Percentiles rank a stretch among this genome's conserved stretches.
These are phyloP conservation scores for Agelas oroides DNA, from an alignment of 37 sponge, comb jelly and placozoan species.

Conservation along the genomic window DNA sequence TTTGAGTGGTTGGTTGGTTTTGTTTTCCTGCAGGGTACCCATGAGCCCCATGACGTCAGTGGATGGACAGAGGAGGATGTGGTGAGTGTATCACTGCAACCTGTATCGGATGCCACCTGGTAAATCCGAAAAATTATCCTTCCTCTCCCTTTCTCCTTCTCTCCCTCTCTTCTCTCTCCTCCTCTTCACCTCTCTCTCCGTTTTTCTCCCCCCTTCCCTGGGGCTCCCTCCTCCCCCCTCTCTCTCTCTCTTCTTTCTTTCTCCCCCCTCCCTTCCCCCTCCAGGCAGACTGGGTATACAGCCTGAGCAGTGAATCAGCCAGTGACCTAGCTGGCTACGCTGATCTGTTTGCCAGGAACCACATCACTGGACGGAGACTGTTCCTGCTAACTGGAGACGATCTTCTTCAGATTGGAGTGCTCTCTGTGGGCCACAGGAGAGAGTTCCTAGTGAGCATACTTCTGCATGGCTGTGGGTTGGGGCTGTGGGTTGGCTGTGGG, in stretches of 20 bases:
- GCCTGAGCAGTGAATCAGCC: background rate
- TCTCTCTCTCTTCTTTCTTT: background rate
- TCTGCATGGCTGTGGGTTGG: background rate
- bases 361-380: constrained; percentile 76
- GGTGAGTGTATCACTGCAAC: constrained; percentile 21
- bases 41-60: constrained; percentile 54
- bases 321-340: constrained; percentile 55
- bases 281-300: constrained; percentile 70
- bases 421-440: constrained; percentile 77
- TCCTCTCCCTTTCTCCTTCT: too few relatives aligned
- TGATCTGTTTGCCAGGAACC: constrained; percentile 70
- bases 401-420: constrained; percentile 78
- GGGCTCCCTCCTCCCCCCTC: too few relatives aligned
- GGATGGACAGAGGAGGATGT: constrained; percentile 84
- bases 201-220: too few relatives aligned
- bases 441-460: constrained; percentile 81
- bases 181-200: background rate
- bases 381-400: constrained; percentile 76
- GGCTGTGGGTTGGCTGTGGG: too few relatives aligned
- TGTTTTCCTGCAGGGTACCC: background rate
- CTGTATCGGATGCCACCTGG: too few relatives aligned
- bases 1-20: background rate
- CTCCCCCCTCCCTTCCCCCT: background rate
- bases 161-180: too few relatives aligned
- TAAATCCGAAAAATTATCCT: too few relatives aligned